A percentile compares a stretch with the other conserved stretches of the same genome.
phyloP scores from a whole-genome alignment of 2,797 vertebrate genomes.

The Lemur catta region DNA sequence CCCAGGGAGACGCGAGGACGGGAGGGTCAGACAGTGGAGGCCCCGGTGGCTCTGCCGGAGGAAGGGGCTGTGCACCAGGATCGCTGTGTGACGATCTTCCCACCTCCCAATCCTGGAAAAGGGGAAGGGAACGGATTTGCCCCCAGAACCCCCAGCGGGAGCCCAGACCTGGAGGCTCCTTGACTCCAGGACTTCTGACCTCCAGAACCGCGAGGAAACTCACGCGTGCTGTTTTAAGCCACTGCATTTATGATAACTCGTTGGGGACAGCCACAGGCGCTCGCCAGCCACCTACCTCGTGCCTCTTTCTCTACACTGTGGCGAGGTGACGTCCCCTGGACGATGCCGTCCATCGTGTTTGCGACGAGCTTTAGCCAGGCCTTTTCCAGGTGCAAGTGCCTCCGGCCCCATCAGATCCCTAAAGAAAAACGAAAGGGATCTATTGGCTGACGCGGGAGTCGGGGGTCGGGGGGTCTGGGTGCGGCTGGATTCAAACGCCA shows the following conservation, averaged over 20 bases:
- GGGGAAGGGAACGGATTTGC: background rate
- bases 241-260: too few relatives aligned
- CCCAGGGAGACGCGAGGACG: accelerated
- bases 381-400: too few relatives aligned
- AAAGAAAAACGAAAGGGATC: background rate
- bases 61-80: accelerated
- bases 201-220: too few relatives aligned
- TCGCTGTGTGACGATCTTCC: too few relatives aligned
- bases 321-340: background rate
- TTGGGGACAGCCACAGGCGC: background rate
- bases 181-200: background rate
- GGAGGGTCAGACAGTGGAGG: background rate
- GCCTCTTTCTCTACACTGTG: background rate
- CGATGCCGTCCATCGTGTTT: accelerated
- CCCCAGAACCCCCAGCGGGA: accelerated
- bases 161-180: background rate
- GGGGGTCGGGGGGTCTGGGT: background rate
- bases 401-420: background rate
- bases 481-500: accelerated
- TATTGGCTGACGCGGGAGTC: background rate
- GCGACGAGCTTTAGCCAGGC: background rate
- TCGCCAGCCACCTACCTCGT: accelerated
- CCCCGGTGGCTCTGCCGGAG: accelerated
- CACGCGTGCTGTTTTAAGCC: accelerated
- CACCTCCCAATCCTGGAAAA: background rate